Base-by-base conservation (phyloP, 1,140 invertebrate species). In the Zaprionus nigranus region DNA sequence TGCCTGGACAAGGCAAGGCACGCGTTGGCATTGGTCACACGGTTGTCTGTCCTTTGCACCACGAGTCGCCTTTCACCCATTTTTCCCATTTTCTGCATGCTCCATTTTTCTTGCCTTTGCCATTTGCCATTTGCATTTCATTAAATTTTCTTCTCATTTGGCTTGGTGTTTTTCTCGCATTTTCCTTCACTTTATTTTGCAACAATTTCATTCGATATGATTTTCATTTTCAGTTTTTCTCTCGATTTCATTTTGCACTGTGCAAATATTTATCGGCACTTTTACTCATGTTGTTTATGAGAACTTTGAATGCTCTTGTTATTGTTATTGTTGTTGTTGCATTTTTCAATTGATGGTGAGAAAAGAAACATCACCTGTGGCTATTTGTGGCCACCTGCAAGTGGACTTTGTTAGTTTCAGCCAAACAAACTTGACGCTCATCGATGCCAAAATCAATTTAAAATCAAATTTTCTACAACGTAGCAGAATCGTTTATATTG, bases 401-500 rank as follows among this genome's bases (percentile, higher is more conserved):
- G 81, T 69, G 75, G 75, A 85, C 75, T 75, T 66, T 84, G 81
- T 90, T 88, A 79, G 81, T 84, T 90, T 74, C 30, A 46, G 13
- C 61, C 66, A 81, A 82, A 71, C 70, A 78, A 81, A 81, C 79
- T 82, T 53, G 54, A 67, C 71, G 67, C 66, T 83, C 75, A 74
- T 78, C 81, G 75, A 70, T 58, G 74, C 62, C 70, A 73, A 90
- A 85, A 85, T 66, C 86, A 90, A 90, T 90, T 90, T 90, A 85
- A 88, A 90, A 90, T 90, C 85, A 85, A 90, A 90, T 90, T 90
- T 90, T 82, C 64, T 59, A 66, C 36, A 63, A 58, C 30, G 26
- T 26, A 58, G 71, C 30, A 62, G 36, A 22, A 56, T 54, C 15
- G 15, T 24, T 51, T 20, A 51, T 9, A 34, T 34, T 17, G 43